Conservation (phyloP, 2,797 vertebrate species). For the Cottoperca gobio region DNA sequence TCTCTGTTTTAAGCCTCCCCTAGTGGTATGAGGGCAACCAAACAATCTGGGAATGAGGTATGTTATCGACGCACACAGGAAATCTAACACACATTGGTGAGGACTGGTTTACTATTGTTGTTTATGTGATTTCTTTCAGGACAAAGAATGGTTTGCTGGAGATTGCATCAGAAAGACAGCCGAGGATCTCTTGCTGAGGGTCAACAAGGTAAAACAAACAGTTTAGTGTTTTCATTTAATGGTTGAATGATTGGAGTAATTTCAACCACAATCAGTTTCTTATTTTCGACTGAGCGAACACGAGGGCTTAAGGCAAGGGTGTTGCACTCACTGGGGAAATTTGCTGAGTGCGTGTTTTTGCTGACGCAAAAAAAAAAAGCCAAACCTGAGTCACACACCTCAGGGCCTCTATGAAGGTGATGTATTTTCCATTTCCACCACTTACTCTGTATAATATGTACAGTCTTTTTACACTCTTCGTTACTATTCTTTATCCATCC, state of each 20-base stretch:
- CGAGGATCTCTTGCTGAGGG: slow-evolving; percentile 74
- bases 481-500: background rate
- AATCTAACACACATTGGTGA: background rate
- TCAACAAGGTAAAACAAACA: slow-evolving; percentile 80
- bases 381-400: slow-evolving; percentile 17
- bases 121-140: slow-evolving; percentile 55
- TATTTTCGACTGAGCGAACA: slow-evolving; percentile 6
- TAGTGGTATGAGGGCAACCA: slow-evolving; percentile 45
- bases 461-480: background rate
- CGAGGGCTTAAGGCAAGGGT: background rate
- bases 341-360: background rate
- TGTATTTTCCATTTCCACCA: background rate
- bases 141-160: slow-evolving; percentile 84
- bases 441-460: background rate
- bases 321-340: slow-evolving; percentile 13
- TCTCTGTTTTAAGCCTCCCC: slow-evolving; percentile 51
- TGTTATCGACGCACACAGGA: background rate
- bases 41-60: slow-evolving; percentile 72
- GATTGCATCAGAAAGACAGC: slow-evolving; percentile 82
- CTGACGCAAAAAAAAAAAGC: background rate
- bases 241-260: background rate
- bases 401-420: background rate
- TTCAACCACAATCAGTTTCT: background rate
- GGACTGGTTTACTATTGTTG: background rate
- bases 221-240: background rate